Base-by-base conservation (phyloP, 2,888 invertebrate species). In the Drosophila quinaria region DNA sequence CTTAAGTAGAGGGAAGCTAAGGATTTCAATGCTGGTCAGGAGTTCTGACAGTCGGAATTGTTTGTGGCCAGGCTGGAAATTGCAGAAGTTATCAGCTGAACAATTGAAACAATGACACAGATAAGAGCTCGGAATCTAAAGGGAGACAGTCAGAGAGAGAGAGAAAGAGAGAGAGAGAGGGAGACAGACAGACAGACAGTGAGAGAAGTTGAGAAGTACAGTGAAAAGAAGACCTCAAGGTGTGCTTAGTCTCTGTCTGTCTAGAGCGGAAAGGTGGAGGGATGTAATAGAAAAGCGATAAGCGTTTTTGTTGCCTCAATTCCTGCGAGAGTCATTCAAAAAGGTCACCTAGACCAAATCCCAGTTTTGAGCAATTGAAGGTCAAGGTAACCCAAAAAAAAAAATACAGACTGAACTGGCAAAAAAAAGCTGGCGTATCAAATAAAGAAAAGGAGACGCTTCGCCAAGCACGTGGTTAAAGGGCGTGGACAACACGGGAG, bases 241-340 rank as follows among this genome's bases (percentile, higher is more conserved):
- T 76, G 75, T 68, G 60, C 52, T 52, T 33, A 22, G 22, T 35
- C 17, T 35, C 51, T 62, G 39, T 35, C 51, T 62, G 39, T 52
- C 5, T 37, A 22, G 29, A 29, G 29, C 6, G 29, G 29, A 29
- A 29, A 29, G 6, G 42, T 19, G 52, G 64, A 35, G 54, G 52
- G 49, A 55, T 29, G 52, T 88, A 88, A 88, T 88, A 86, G 75
- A 88, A 88, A 73, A 80, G 83, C 88, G 84, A 85, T 85, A 85
- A 85, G 83, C 78, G 71, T 62, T 80, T 64, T 50, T 72, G 44
- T 58, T 66, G 55, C 70, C 63, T 65, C 60, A 78, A 85, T 88
- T 82, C 84, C 88, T 70, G 25, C 50, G 88, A 88, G 88, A 88
- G 75, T 72, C 83, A 80, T 84, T 84, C 70, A 70, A 88, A 84